Percentiles rank a stretch among this genome's conserved stretches.
These are phyloP conservation scores for Contarinia nasturtii DNA, from an alignment of 1,140 invertebrate genomes.

Conservation along the genomic window DNA sequence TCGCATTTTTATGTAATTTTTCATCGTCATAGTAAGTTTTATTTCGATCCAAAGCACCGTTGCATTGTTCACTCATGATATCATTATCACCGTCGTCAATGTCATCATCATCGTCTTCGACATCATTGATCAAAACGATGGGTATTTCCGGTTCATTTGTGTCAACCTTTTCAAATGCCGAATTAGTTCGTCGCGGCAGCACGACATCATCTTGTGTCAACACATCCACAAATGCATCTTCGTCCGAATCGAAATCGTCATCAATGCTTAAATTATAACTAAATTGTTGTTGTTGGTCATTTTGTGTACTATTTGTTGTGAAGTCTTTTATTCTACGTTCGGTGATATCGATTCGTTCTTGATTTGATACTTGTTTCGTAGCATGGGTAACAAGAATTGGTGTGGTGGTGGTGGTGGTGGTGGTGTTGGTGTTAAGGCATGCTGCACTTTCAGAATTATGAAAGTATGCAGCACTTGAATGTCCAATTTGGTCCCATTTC, in stretches of 20 bases:
- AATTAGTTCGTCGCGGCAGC: no score
- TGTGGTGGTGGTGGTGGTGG: no score
- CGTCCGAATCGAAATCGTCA: conserved; percentile 1
- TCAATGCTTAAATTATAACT: background rate
- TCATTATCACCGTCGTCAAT: background rate
- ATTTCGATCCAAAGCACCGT: conserved; percentile 11
- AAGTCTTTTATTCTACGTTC: conserved; percentile 1
- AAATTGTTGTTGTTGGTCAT: background rate
- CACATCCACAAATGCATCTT: conserved; percentile 15
- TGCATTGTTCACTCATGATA: background rate
- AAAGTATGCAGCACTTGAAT: conserved; percentile 24
- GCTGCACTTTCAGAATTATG: conserved; percentile 11
- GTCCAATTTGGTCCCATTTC: no score
- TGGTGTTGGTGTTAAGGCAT: no score
- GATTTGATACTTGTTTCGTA: no score
- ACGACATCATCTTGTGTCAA: conserved; percentile 10
- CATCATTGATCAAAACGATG: conserved; percentile 2
- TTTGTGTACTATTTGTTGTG: background rate
- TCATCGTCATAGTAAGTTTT: conserved; percentile 19
- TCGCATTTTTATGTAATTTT: conserved; percentile 17
- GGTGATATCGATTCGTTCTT: background rate
- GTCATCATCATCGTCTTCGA: conserved; percentile 5
- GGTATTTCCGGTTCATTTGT: background rate
- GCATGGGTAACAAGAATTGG: no score
- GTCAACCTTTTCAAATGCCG: background rate